phyloP scores from a whole-genome alignment of 2,797 vertebrate species.

The Odontamblyopus rebecca region DNA sequence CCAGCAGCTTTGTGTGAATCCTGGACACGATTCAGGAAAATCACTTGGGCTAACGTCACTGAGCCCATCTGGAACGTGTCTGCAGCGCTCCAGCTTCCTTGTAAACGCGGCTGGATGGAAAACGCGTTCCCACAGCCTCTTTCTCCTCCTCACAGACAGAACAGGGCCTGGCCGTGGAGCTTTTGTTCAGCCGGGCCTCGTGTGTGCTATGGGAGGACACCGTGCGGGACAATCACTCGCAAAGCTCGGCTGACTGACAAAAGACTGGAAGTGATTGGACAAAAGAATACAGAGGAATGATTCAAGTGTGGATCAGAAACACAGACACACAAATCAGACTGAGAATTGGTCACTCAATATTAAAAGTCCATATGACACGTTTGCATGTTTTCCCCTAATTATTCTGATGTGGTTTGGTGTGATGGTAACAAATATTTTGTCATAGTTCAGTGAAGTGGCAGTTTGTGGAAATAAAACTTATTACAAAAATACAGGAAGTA shows the following conservation, averaged over 20 bases:
- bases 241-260: conserved; percentile 34
- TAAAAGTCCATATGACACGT: no score
- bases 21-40: conserved; percentile 36
- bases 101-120: conserved; percentile 36
- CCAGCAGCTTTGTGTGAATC: conserved; percentile 18
- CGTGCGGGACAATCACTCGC: conserved; percentile 38
- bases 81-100: conserved; percentile 37
- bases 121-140: conserved; percentile 19
- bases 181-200: conserved; percentile 58
- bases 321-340: neutral
- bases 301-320: neutral
- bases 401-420: no score
- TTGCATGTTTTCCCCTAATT: no score
- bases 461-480: no score
- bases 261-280: conserved; percentile 30
- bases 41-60: conserved; percentile 18
- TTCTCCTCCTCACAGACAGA: conserved; percentile 62
- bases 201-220: conserved; percentile 40
- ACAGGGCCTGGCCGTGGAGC: conserved; percentile 37
- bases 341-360: neutral
- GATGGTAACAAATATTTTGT: no score
- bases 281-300: neutral
- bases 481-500: no score
- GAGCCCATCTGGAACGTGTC: conserved; percentile 51
- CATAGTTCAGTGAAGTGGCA: no score